These are phyloP conservation scores for Napeogenes sylphis DNA, from an alignment of 2,888 invertebrate genomes.

Conservation along the genomic window DNA sequence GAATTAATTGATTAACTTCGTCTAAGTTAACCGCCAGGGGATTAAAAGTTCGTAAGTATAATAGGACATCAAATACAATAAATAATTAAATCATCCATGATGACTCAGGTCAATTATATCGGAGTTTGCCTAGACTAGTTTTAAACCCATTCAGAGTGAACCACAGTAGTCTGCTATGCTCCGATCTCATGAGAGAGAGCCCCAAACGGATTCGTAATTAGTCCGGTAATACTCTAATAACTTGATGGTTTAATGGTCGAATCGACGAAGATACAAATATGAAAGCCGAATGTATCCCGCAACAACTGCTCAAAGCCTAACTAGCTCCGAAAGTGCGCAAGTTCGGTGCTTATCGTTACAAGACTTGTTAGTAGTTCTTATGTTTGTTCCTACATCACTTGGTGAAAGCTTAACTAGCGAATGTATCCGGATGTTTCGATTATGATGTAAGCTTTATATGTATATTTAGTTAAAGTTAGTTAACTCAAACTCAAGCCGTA, in stretches of 20 bases:
- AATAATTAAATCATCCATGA: too few species aligned
- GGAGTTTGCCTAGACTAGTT: too few species aligned
- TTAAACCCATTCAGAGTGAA: too few species aligned
- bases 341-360: slow-evolving; percentile 13
- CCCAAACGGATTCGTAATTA: too few species aligned
- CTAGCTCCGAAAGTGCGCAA: slow-evolving; percentile 11
- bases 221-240: too few species aligned
- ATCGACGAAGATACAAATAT: slow-evolving; percentile 3
- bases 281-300: slow-evolving; percentile 1
- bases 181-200: too few species aligned
- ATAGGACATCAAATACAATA: background rate
- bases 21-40: background rate
- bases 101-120: too few species aligned
- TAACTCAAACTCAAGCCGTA: too few species aligned
- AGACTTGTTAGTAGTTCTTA: slow-evolving; percentile 6
- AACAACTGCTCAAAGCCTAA: slow-evolving; percentile 8
- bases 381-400: slow-evolving; percentile 6
- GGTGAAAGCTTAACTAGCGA: background rate
- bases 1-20: background rate
- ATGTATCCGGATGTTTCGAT: slow-evolving; percentile 2
- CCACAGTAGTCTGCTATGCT: too few species aligned
- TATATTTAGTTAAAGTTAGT: too few species aligned
- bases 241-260: background rate
- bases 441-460: background rate
- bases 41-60: background rate